phyloP scores from a whole-genome alignment of 2,888 invertebrate genomes.

The Gastrophysa polygoni region DNA sequence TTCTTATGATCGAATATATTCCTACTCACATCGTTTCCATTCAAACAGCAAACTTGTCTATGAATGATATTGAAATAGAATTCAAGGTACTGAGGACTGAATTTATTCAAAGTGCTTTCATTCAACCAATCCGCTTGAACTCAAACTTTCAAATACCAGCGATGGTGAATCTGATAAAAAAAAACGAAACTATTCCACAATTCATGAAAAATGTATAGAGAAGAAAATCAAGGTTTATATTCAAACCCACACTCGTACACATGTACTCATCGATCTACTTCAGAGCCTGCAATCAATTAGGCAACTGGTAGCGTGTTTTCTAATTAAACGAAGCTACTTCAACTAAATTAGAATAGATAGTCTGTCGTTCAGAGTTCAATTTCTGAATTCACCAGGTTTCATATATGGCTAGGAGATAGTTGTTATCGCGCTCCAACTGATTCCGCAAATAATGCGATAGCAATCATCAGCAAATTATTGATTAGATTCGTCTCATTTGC shows the following conservation, averaged over 20 bases:
- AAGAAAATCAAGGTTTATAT: not conserved
- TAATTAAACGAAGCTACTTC: conserved; percentile 32
- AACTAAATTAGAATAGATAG: conserved; percentile 35
- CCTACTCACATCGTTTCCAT: no score
- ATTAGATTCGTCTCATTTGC: not conserved
- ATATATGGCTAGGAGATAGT: conserved; percentile 24
- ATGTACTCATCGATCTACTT: conserved; percentile 8
- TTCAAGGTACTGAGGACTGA: no score
- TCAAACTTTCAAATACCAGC: no score
- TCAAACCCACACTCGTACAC: not conserved
- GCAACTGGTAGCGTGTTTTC: conserved; percentile 28
- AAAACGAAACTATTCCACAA: not conserved
- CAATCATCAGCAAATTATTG: not conserved
- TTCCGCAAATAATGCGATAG: conserved; percentile 16
- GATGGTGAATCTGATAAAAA: not conserved
- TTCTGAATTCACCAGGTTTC: conserved; percentile 27
- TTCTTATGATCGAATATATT: no score
- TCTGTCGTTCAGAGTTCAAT: conserved; percentile 28
- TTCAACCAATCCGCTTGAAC: no score
- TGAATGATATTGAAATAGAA: no score
- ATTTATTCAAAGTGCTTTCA: no score
- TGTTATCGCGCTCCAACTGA: conserved; percentile 13
- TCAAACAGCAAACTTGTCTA: no score
- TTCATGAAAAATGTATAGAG: not conserved
- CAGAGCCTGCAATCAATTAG: conserved; percentile 24